Conservation (phyloP, 2,113 vertebrate genomes). For the Myrmecobius fasciatus region DNA sequence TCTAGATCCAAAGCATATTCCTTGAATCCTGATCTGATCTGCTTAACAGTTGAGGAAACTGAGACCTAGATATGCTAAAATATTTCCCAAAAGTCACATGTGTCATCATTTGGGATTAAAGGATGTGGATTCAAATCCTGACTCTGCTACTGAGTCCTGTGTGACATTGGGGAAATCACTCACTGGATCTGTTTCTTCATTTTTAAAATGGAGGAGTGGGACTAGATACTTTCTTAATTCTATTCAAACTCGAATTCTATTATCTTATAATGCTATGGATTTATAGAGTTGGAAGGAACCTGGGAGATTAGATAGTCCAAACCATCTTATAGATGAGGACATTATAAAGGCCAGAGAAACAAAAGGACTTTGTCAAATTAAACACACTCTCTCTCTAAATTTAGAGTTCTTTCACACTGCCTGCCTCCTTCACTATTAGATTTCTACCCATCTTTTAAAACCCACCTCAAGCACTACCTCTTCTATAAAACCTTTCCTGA, state of each 20-base stretch:
- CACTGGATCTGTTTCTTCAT: neutral
- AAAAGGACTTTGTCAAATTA: neutral
- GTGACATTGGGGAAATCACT: neutral
- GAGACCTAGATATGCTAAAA: constrained; percentile 14
- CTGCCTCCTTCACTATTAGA: neutral
- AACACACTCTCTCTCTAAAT: neutral
- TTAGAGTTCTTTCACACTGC: neutral
- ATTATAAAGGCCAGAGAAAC: neutral
- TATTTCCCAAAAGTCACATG: constrained; percentile 7
- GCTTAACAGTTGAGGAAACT: constrained; percentile 30
- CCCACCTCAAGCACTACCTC: no score
- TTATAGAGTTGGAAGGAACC: neutral
- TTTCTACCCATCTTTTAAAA: neutral
- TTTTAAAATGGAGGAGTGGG: neutral
- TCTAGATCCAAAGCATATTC: neutral
- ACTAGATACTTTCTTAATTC: neutral
- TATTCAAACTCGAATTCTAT: neutral
- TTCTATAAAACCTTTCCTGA: no score
- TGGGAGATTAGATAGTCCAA: neutral
- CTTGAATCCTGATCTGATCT: neutral
- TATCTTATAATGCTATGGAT: neutral
- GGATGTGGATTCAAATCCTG: constrained; percentile 12
- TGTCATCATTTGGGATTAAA: neutral
- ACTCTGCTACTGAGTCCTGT: neutral
- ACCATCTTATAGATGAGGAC: neutral